Evolutionary conservation across 2,113 vertebrate species (phyloP), one percentile per base, ranked within the genome.

Genomic region (Sceloporus tristichus): DNA sequence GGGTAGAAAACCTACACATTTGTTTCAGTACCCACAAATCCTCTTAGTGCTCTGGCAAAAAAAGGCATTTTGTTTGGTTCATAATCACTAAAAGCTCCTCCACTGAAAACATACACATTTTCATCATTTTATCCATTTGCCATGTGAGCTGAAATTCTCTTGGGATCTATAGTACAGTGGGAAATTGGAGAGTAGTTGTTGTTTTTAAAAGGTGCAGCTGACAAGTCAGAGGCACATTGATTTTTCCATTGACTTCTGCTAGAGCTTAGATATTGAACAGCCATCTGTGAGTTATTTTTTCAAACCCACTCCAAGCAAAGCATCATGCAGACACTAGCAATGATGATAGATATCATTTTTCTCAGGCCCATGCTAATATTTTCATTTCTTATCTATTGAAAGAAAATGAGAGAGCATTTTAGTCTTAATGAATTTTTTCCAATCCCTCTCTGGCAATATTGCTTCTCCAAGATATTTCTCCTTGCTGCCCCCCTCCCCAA

Each of bases 181-280:
- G 70, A 82, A 82, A 82, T 42, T 54, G 68, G 86, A 81, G 71
- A 70, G 6, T 82, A 70, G 34, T 42, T 74, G 38, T 42, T 70
- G 70, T 86, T 71, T 27, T 38, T 25, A 79, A 76, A 77, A 56
- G 42, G 59, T 56, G 29, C 7, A 71, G 81, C 53, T 75, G 86
- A 82, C 56, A 48, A 56, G 80, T 62, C 78, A 73, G n/a, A 59
- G 59, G 25, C 40, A 11, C 54, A 87, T 75, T 82, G 79, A 87
- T 87, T 82, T 82, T 87, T 76, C 79, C 38, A 82, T 82, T 87
- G 38, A 82, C 71, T 81, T 74, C 40, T 75, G 71, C 86, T 65
- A 34, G 54, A 27, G 80, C 80, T 87, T 87, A 75, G 71, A 23
- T 82, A 82, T 82, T 66, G 80, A 54, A 53, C 40, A 76, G 29